Conservation (phyloP, 2,113 vertebrate species). For the Arizona elegans region DNA sequence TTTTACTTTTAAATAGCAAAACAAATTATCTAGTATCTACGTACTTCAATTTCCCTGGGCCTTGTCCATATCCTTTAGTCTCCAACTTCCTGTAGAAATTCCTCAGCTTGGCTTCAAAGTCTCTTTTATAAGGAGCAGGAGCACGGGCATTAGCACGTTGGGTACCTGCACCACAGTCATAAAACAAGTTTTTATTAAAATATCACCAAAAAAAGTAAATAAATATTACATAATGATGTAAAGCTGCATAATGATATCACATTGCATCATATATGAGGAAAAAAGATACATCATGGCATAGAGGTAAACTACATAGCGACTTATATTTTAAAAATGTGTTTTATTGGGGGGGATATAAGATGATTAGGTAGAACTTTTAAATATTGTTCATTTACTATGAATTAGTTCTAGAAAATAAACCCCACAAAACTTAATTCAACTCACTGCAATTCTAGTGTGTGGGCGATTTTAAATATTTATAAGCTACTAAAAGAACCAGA, state of each 20-base stretch:
- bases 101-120: conserved; percentile 97
- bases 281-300: background rate
- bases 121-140: conserved; percentile 95
- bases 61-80: conserved; percentile 97
- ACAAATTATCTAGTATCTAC: conserved; percentile 31
- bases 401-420: background rate
- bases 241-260: background rate
- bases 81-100: conserved; percentile 99
- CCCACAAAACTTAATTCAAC: background rate
- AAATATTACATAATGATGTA: background rate
- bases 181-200: background rate
- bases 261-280: background rate
- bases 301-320: background rate
- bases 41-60: conserved; percentile 97
- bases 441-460: background rate
- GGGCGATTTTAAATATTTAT: background rate
- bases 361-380: background rate
- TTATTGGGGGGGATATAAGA: background rate
- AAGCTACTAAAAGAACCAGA: background rate
- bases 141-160: conserved; percentile 94
- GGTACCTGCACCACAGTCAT: conserved; percentile 78
- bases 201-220: background rate
- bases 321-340: background rate
- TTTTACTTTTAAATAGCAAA: background rate
- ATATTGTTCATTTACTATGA: background rate